Percentiles rank a stretch among this genome's conserved stretches.
These are phyloP conservation scores for Hydrolagus colliei DNA, from an alignment of 2,797 vertebrate species.

Conservation along the genomic window DNA sequence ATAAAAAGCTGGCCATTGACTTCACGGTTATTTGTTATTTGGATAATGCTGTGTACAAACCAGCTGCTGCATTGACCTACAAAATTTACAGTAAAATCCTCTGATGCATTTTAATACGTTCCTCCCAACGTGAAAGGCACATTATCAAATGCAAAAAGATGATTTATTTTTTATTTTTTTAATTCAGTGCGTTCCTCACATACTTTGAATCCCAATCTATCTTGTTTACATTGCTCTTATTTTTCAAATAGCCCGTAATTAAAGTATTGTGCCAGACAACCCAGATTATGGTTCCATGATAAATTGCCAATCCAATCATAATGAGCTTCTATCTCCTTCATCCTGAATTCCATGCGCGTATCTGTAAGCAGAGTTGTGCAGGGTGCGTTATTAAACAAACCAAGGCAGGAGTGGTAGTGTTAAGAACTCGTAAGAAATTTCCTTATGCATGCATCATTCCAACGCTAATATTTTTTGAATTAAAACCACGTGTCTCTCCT, in stretches of 20 bases:
- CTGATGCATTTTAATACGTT: no score
- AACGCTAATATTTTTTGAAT: background rate
- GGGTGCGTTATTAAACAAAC: constrained; percentile 6
- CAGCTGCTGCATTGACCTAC: no score
- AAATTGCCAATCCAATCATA: background rate
- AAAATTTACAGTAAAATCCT: no score
- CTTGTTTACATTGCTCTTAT: background rate
- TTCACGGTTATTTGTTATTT: no score
- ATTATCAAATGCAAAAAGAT: background rate
- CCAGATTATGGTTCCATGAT: background rate
- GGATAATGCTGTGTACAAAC: no score
- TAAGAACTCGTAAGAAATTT: background rate
- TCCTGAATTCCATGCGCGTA: constrained; percentile 3
- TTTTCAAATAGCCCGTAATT: background rate
- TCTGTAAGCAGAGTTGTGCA: background rate
- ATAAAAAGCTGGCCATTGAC: no score
- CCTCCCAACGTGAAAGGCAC: no score
- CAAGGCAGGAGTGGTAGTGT: background rate
- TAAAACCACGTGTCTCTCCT: background rate
- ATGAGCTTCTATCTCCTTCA: background rate
- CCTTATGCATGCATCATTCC: background rate
- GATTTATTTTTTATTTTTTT: background rate
- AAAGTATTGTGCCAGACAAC: background rate
- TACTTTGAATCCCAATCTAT: background rate
- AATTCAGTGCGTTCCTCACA: background rate